A percentile compares a stretch with the other conserved stretches of the same genome.
These are phyloP conservation scores for Cotesia vestalis DNA, from an alignment of 1,140 invertebrate species.

Conservation along the genomic window DNA sequence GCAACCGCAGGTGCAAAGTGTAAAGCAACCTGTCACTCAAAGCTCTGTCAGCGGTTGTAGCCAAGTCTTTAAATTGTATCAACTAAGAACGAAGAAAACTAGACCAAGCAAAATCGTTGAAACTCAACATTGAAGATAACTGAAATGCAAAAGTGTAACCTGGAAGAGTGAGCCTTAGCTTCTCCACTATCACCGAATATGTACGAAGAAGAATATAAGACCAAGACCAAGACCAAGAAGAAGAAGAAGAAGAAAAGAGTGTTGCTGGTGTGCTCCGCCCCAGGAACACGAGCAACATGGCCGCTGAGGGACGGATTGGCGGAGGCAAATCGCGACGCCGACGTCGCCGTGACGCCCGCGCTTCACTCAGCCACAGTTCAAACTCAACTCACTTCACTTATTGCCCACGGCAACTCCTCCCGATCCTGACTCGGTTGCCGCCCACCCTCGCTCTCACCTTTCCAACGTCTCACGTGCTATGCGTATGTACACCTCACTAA, in stretches of 20 bases:
- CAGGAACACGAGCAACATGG: conserved; percentile 63
- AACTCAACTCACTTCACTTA: conserved; percentile 38
- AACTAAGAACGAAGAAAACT: too few relatives aligned
- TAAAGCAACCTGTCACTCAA: too few relatives aligned
- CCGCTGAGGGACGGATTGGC: conserved; percentile 65
- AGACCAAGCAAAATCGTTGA: too few relatives aligned
- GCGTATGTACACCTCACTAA: not conserved
- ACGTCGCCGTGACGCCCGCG: conserved; percentile 63
- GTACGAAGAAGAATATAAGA: not conserved
- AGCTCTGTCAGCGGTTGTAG: too few relatives aligned
- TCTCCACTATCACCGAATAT: too few relatives aligned
- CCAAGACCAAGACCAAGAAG: not conserved
- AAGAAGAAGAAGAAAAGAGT: conserved; percentile 14
- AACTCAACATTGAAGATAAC: not conserved
- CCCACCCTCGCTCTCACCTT: conserved; percentile 48
- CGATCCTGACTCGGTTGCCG: conserved; percentile 43
- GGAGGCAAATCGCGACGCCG: conserved; percentile 58
- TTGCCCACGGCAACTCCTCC: conserved; percentile 31
- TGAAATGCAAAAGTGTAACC: not conserved
- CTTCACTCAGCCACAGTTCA: conserved; percentile 56
- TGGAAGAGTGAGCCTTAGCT: too few relatives aligned
- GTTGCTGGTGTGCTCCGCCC: conserved; percentile 57
- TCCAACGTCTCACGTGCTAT: conserved; percentile 27
- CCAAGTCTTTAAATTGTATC: too few relatives aligned
- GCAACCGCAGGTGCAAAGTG: too few relatives aligned